These are phyloP conservation scores for Cephonodes hylas DNA, from an alignment of 2,888 invertebrate genomes.

Conservation along the genomic window DNA sequence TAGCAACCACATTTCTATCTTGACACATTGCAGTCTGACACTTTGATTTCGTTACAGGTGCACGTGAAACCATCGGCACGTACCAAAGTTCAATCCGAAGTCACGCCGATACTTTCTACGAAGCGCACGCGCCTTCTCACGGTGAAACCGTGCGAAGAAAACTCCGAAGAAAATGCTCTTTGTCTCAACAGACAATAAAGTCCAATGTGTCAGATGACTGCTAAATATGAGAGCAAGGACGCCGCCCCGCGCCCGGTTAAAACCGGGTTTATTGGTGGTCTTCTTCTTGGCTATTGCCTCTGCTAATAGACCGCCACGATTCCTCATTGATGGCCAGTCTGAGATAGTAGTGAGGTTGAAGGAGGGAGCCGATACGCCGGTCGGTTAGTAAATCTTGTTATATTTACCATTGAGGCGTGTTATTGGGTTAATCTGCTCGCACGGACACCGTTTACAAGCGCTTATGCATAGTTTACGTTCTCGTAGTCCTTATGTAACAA, in stretches of 20 bases:
- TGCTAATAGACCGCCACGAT: slow-evolving; percentile 91
- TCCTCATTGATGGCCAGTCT: slow-evolving; percentile 92
- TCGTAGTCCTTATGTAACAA: not conserved
- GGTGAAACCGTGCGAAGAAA: slow-evolving; percentile 72
- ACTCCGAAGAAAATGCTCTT: slow-evolving; percentile 63
- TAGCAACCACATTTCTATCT: slow-evolving; percentile 40
- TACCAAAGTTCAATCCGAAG: slow-evolving; percentile 51
- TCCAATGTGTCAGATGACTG: slow-evolving; percentile 63
- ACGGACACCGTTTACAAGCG: not conserved
- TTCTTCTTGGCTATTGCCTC: slow-evolving; percentile 44
- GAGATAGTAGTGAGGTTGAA: slow-evolving; percentile 94
- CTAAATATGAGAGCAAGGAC: slow-evolving; percentile 52
- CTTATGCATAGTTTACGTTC: not conserved
- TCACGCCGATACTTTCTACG: slow-evolving; percentile 68
- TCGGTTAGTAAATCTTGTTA: slow-evolving; percentile 82
- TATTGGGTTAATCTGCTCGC: slow-evolving; percentile 3
- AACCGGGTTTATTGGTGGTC: slow-evolving; percentile 44
- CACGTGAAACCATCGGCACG: slow-evolving; percentile 42
- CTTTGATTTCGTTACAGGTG: slow-evolving; percentile 48
- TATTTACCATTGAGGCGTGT: not conserved
- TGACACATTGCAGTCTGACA: slow-evolving; percentile 10
- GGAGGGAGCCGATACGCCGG: slow-evolving; percentile 92
- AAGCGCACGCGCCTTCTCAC: slow-evolving; percentile 53
- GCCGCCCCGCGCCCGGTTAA: slow-evolving; percentile 70
- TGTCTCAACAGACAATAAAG: slow-evolving; percentile 46